Conservation (phyloP, 2,797 vertebrate species). For the Malurus splendens region DNA sequence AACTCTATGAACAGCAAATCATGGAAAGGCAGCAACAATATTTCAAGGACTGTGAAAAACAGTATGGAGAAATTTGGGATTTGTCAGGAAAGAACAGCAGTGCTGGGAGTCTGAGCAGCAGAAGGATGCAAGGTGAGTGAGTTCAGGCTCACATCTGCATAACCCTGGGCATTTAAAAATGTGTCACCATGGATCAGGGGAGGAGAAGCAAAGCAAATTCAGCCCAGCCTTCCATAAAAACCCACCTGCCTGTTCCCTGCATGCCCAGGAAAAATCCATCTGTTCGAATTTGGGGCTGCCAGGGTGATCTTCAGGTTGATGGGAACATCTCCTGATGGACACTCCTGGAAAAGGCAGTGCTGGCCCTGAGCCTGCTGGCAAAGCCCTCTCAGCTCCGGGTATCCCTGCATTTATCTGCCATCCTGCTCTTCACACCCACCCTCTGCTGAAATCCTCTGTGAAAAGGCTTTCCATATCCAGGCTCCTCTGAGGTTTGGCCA, state of each 20-base stretch:
- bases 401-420: background rate
- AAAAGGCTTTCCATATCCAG: background rate
- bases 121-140: background rate
- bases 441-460: background rate
- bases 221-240: background rate
- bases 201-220: background rate
- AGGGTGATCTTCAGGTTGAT: background rate
- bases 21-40: background rate
- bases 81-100: background rate
- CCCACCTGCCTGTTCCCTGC: background rate
- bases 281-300: background rate
- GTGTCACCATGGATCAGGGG: background rate
- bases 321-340: background rate
- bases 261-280: background rate
- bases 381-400: background rate
- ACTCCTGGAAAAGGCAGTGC: background rate
- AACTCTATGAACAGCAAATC: background rate
- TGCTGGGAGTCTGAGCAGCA: background rate
- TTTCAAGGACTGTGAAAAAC: background rate
- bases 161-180: background rate
- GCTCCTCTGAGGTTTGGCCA: background rate
- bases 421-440: background rate
- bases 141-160: background rate
- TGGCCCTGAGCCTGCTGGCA: background rate
- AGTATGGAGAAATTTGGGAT: background rate